A percentile compares a stretch with the other conserved stretches of the same genome.
Evolutionary conservation across 2,113 vertebrate species (phyloP).

Genomic region (Pygoscelis antarcticus): DNA sequence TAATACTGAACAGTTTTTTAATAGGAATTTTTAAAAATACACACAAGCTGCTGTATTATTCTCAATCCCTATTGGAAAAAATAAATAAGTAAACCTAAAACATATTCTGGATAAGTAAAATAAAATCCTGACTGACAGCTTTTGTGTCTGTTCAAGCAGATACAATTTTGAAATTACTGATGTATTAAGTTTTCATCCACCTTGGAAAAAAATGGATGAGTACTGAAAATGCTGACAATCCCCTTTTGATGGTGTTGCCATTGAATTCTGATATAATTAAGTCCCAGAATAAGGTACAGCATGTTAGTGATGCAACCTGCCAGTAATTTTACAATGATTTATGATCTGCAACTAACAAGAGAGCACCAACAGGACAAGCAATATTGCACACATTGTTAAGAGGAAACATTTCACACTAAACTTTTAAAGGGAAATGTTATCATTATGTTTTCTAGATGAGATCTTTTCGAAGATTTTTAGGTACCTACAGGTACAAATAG

Average conservation of each 20-base stretch:
- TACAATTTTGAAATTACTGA: background rate
- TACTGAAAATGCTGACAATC: constrained; percentile 15
- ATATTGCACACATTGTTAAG: background rate
- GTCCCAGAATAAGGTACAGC: background rate
- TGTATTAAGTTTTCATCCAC: background rate
- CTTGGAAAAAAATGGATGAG: background rate
- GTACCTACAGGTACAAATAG: background rate
- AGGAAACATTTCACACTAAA: background rate
- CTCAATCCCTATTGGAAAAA: background rate
- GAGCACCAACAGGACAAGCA: background rate
- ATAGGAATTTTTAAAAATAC: background rate
- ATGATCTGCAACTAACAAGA: background rate
- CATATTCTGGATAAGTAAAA: background rate
- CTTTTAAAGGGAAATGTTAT: background rate
- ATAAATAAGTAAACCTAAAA: background rate
- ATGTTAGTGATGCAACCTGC: background rate
- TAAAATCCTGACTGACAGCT: background rate
- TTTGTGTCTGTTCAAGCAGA: background rate
- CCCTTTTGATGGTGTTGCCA: background rate
- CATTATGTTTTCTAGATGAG: background rate
- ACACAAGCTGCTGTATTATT: background rate
- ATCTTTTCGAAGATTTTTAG: background rate
- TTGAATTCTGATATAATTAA: constrained; percentile 26
- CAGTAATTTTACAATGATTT: constrained; percentile 31
- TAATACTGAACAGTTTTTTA: background rate